These are phyloP conservation scores for Epinotia nisella DNA, from an alignment of 2,888 invertebrate genomes.

Conservation along the genomic window DNA sequence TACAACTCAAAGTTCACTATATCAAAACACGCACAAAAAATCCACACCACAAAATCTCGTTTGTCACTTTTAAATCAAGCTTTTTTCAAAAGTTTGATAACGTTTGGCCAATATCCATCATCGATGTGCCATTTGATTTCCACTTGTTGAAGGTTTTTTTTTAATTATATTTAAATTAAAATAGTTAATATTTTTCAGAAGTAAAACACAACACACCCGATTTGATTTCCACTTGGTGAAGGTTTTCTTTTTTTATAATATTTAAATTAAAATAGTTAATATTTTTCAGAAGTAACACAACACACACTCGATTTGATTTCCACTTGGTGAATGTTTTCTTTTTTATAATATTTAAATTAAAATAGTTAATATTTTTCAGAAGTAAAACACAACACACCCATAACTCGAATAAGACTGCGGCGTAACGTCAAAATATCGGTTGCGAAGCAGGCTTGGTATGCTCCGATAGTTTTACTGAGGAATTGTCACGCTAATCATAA, in stretches of 20 bases:
- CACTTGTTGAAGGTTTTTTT: neutral
- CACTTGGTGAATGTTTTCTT: too few relatives aligned
- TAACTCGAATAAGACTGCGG: conserved; percentile 36
- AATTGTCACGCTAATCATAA: conserved; percentile 52
- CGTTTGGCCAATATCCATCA: neutral
- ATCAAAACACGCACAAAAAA: neutral
- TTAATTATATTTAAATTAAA: neutral
- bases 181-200: conserved; percentile 12
- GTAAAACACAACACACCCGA: conserved; percentile 36
- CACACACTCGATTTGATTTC: too few relatives aligned
- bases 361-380: conserved; percentile 11
- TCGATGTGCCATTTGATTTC: neutral
- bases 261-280: too few relatives aligned
- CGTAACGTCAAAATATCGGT: conserved; percentile 46
- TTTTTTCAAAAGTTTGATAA: neutral
- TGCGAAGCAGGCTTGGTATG: conserved; percentile 49
- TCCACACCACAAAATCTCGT: conserved; percentile 7
- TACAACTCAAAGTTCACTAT: too few relatives aligned
- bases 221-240: too few relatives aligned
- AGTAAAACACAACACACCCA: conserved; percentile 36
- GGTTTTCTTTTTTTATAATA: neutral
- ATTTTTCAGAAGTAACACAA: too few relatives aligned
- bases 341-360: neutral
- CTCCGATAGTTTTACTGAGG: conserved; percentile 48
- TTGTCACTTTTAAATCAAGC: neutral